Base-by-base conservation (phyloP, 1,140 invertebrate genomes). In the Drosophila littoralis region DNA sequence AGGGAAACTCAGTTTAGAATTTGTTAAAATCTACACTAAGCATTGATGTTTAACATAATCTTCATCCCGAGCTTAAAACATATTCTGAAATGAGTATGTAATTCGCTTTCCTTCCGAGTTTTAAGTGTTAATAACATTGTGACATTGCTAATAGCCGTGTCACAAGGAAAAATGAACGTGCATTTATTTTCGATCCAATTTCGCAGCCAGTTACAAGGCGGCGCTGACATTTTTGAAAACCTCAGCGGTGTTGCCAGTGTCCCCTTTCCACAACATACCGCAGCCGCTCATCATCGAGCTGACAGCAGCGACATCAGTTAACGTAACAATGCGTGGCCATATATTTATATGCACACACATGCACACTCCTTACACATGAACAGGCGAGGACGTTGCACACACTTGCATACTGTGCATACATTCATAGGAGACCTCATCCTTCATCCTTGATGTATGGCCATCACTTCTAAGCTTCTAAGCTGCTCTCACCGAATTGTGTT, bases 401-500 rank as follows among this genome's bases (percentile, higher is more conserved):
- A 54, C 43, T 48, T 51, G 57, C 33, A 68, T 55, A 43, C 17
- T 32, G 12, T 46, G 28, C 54, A 63, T 22, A 58, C 40, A 57
- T 48, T 75, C 77, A 43, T 35, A 43, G 48, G 65, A 61, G 65
- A 57, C 60, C 79, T 75, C 83, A 88, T 88, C 76, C 79, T 74
- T 88, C 83, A 88, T 83, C 69, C 65, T 73, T 88, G 83, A 88
- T 83, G 76, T 83, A 88, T 79, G 76, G 79, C 77, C 79, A 65
- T 83, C 83, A 85, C 72, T 77, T 54, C 66, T 63, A 65, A 45
- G 66, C 58, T 79, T 71, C 72, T 75, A 65, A 45, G 66, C 58
- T 79, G 75, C 64, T 67, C 63, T 55, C 59, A 59, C 64, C 76
- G 52, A 86, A 88, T 54, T 61, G 75, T 82, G 82, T 79, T 88